Evolutionary conservation across 2,113 vertebrate genomes (phyloP).

Genomic region (Motacilla alba): DNA sequence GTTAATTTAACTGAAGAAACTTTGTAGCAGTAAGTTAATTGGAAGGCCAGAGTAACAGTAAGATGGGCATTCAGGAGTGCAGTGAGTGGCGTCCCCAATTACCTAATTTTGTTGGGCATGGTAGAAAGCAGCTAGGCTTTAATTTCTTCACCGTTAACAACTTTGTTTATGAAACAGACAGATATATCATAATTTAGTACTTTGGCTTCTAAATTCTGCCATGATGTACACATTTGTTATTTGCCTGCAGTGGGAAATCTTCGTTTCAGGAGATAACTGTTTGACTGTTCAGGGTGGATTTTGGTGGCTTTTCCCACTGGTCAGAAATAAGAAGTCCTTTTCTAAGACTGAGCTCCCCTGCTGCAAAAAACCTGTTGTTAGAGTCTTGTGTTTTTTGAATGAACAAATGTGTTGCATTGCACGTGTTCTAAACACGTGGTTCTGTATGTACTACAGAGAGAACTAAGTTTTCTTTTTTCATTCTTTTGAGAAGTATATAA

Average conservation of each 20-base stretch:
- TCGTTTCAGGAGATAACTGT: neutral
- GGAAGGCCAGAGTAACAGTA: neutral
- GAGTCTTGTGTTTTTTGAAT: neutral
- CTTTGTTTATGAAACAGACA: conserved; percentile 26
- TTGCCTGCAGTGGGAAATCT: neutral
- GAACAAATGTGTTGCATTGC: neutral
- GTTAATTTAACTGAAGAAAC: conserved; percentile 22
- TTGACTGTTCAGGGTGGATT: neutral
- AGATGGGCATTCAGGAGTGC: neutral
- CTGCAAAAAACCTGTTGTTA: neutral
- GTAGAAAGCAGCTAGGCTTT: neutral
- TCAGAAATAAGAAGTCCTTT: neutral
- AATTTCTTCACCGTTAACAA: conserved; percentile 28
- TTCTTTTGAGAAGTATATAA: neutral
- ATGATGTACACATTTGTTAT: neutral
- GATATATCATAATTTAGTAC: neutral
- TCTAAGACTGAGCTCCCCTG: neutral
- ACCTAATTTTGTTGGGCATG: conserved; percentile 5
- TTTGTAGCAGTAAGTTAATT: conserved; percentile 26
- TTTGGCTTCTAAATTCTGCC: neutral
- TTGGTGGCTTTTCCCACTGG: neutral
- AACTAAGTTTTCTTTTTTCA: neutral
- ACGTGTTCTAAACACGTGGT: rapidly evolving
- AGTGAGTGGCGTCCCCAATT: neutral
- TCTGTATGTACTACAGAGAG: neutral